These are phyloP conservation scores for Mixornis gularis DNA, from an alignment of 2,113 vertebrate species.

Conservation along the genomic window DNA sequence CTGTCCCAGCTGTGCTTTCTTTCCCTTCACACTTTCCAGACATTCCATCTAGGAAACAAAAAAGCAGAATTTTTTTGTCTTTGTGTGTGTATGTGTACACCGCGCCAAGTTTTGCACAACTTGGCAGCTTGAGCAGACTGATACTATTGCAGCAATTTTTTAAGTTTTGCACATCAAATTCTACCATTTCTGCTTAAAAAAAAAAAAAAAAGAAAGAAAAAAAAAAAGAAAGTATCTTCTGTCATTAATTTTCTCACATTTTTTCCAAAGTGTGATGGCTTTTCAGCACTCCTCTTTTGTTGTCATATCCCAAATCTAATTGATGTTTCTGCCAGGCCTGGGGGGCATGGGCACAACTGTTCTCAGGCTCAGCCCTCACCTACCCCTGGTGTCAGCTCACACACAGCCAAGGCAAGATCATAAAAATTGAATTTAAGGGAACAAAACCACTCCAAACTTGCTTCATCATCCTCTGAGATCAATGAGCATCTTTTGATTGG, in stretches of 20 bases:
- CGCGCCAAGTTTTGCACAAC: neutral
- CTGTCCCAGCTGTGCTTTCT: neutral
- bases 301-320: neutral
- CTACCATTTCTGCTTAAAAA: neutral
- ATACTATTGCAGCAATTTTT: neutral
- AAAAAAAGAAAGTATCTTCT: neutral
- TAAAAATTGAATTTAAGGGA: neutral
- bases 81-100: neutral
- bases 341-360: neutral
- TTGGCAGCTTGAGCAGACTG: neutral
- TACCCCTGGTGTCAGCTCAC: neutral
- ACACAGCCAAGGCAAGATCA: neutral
- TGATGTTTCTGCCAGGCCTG: conserved; percentile 4
- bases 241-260: conserved; percentile 43
- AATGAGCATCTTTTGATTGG: neutral
- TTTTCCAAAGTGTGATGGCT: neutral
- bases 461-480: neutral
- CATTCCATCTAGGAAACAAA: neutral
- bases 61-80: neutral
- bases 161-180: neutral
- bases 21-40: neutral
- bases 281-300: conserved; percentile 18
- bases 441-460: neutral
- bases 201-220: neutral
- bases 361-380: neutral